Evolutionary conservation across 2,888 invertebrate genomes (phyloP).

Genomic region (Acrocyrtus sp.): DNA sequence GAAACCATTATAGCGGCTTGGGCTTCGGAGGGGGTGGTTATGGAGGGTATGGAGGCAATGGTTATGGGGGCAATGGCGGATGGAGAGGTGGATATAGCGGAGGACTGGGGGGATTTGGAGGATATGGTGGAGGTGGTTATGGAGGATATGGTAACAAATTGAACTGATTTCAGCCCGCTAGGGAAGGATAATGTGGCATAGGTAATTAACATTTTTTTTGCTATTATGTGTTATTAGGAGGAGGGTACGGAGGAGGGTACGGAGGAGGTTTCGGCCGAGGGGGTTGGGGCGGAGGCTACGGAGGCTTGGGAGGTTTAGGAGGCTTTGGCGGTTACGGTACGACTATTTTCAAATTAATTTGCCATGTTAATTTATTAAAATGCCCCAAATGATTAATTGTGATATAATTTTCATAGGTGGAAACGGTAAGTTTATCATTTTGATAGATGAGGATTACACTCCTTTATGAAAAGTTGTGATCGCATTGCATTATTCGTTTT

Average conservation of each 20-base stretch:
- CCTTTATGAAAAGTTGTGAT: no score
- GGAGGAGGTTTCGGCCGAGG: constrained; percentile 6
- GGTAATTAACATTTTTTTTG: no score
- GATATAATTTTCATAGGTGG: background rate
- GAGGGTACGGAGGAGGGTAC: constrained; percentile 1
- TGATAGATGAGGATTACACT: no score
- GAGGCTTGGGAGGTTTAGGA: constrained; percentile 21
- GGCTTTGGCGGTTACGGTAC: constrained; percentile 18
- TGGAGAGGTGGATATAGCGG: constrained; percentile 42
- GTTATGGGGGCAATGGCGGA: no score
- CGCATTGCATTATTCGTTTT: no score
- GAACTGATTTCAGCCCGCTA: background rate
- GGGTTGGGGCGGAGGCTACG: constrained; percentile 28
- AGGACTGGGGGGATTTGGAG: constrained; percentile 16
- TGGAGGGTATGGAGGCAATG: constrained; percentile 36
- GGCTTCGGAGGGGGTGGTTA: constrained; percentile 29
- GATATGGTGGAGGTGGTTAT: constrained; percentile 6
- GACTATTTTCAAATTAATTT: background rate
- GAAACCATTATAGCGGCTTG: constrained; percentile 49
- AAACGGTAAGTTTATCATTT: no score
- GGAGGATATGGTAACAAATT: background rate
- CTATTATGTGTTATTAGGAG: no score
- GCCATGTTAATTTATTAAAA: background rate
- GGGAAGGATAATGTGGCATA: background rate
- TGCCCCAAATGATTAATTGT: background rate